Percentiles rank a stretch among this genome's conserved stretches.
phyloP scores from a whole-genome alignment of 2,888 invertebrate genomes.

The Falcaria lacertinaria region DNA sequence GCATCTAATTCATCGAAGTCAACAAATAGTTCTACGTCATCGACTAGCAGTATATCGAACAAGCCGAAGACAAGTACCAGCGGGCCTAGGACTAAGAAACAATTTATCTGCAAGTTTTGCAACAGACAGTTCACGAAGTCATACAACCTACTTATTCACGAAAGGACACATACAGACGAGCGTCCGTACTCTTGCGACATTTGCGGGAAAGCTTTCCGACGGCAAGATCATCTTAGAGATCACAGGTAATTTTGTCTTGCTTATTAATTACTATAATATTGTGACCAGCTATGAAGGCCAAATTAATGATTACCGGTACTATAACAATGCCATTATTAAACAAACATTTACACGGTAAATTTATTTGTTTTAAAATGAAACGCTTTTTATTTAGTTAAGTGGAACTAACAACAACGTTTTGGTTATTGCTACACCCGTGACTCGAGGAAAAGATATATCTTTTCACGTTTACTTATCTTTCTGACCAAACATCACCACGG shows the following conservation, averaged over 20 bases:
- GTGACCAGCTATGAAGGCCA: background rate
- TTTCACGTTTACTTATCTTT: background rate
- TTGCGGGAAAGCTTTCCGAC: constrained; percentile 97
- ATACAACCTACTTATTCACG: constrained; percentile 98
- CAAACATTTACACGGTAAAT: background rate
- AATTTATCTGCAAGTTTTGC: constrained; percentile 99
- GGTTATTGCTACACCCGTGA: background rate
- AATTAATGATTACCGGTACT: background rate
- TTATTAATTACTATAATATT: constrained; percentile 1
- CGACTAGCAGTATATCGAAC: constrained; percentile 67
- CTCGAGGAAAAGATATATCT: background rate
- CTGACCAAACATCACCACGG: background rate
- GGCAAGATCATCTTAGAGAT: constrained; percentile 97
- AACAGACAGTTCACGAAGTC: constrained; percentile 98
- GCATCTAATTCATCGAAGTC: constrained; percentile 69
- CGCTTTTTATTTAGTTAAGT: background rate
- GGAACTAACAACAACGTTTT: background rate
- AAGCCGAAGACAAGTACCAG: constrained; percentile 72
- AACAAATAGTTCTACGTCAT: constrained; percentile 68
- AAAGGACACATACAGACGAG: constrained; percentile 98
- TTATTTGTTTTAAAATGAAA: background rate
- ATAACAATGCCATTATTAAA: background rate
- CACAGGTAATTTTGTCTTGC: constrained; percentile 91
- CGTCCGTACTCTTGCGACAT: constrained; percentile 98
- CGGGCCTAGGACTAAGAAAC: constrained; percentile 95